Conservation (phyloP, 2,797 vertebrate genomes). For the Sandelia bainsii region DNA sequence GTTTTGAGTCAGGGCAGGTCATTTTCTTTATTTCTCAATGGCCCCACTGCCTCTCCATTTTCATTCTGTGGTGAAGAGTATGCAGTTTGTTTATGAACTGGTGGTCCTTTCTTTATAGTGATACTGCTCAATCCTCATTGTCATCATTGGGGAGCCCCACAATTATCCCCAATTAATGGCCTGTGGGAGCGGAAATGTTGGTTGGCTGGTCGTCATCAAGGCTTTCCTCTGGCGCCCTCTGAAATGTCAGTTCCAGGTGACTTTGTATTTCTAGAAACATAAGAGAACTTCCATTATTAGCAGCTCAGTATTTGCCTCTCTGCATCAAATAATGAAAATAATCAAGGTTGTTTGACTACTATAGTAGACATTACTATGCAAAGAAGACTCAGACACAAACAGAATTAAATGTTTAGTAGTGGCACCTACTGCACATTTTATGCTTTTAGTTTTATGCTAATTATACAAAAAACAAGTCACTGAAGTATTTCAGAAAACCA, state of each 20-base stretch:
- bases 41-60: slow-evolving; percentile 78
- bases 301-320: slow-evolving; percentile 23
- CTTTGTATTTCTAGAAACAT: slow-evolving; percentile 49
- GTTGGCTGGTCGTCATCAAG: slow-evolving; percentile 53
- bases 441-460: slow-evolving; percentile 31
- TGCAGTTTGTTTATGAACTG: slow-evolving; percentile 73
- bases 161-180: slow-evolving; percentile 58
- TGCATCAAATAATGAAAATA: slow-evolving; percentile 39
- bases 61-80: slow-evolving; percentile 71
- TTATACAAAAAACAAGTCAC: slow-evolving; percentile 23
- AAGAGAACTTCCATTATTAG: slow-evolving; percentile 32
- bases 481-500: slow-evolving; percentile 37
- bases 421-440: background rate
- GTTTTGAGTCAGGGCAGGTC: slow-evolving; percentile 85
- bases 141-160: slow-evolving; percentile 51
- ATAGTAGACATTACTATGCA: slow-evolving; percentile 7
- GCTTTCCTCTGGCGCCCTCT: slow-evolving; percentile 56
- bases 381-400: background rate
- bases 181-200: slow-evolving; percentile 35
- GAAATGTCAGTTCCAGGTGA: slow-evolving; percentile 61
- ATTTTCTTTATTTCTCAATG: slow-evolving; percentile 84
- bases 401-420: slow-evolving; percentile 13
- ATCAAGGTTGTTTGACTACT: slow-evolving; percentile 26
- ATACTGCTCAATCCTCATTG: slow-evolving; percentile 59
- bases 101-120: slow-evolving; percentile 68